phyloP scores from a whole-genome alignment of 2,113 vertebrate genomes.

The Drymodes brunneopygia region DNA sequence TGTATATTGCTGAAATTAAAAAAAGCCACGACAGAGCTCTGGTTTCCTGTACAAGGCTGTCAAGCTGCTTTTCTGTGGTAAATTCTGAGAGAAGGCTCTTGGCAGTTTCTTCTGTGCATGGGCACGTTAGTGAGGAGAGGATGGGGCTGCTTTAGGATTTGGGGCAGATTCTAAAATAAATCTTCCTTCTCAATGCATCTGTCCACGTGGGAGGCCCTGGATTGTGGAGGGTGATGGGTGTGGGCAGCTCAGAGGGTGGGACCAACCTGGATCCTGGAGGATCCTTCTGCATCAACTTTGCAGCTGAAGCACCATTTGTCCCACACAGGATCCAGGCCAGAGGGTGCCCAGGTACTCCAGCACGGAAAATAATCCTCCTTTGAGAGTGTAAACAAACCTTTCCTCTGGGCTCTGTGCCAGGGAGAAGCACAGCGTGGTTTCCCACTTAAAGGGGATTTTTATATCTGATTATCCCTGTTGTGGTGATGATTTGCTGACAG shows the following conservation, averaged over 20 bases:
- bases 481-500: background rate
- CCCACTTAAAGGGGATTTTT: background rate
- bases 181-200: background rate
- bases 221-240: conserved; percentile 36
- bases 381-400: background rate
- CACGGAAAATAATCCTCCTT: background rate
- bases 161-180: conserved; percentile 17
- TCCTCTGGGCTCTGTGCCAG: background rate
- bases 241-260: conserved; percentile 15
- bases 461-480: background rate
- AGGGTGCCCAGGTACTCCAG: background rate
- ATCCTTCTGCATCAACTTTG: background rate
- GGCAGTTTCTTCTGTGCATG: background rate
- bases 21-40: conserved; percentile 25
- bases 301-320: background rate
- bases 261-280: background rate
- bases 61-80: conserved; percentile 45
- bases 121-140: background rate
- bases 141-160: background rate
- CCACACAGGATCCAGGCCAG: background rate
- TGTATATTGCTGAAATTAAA: conserved; percentile 64
- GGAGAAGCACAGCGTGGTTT: background rate
- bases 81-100: conserved; percentile 37
- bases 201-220: conserved; percentile 6
- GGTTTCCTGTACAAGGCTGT: conserved; percentile 63